Base-by-base conservation (phyloP, 2,113 vertebrate genomes). In the Microtus richardsoni region DNA sequence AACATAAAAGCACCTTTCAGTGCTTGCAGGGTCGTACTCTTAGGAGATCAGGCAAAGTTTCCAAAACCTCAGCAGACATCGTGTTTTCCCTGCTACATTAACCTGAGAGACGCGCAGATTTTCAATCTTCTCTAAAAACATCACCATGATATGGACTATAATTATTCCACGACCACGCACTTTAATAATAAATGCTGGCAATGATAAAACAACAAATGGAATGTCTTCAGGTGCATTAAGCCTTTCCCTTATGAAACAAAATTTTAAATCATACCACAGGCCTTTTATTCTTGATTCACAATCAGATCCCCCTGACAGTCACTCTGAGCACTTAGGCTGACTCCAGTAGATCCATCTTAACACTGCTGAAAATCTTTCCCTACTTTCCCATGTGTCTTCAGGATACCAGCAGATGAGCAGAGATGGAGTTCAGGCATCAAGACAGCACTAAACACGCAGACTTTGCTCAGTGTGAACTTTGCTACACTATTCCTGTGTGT, bases 181-280 rank as follows among this genome's bases (percentile, higher is more conserved):
- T 85, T 98, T 92, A 97, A 96, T 95, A 97, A 97, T 97, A 97
- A 96, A 98, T 96, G 93, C 80, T 91, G 60, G 44, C 89, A 93
- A 92, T 85, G 77, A 77, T 95, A 93, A 96, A 94, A 94, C 89
- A 95, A 96, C 73, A 97, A 96, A 92, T 93, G 95, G 95, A 97
- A 97, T 64, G 47, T 39, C 93, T 96, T 93, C 92, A 71, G 92
- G 95, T 91, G 70, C 96, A 96, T 97, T 97, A 97, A 92, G 89
- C 79, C 91, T 93, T 96, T 98, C 96, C 89, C 71, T 93, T 93
- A 87, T 89, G 91, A 94, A 97, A 96, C 75, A 94, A 96, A 96
- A 91, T 89, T 96, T 94, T 91, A 96, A 97, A 93, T 93, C 96
- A 97, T 84, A 96, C 96, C 94, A 94, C 71, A 97, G 80, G 58